phyloP scores from a whole-genome alignment of 2,888 invertebrate species.

The Drosophila mimetica region DNA sequence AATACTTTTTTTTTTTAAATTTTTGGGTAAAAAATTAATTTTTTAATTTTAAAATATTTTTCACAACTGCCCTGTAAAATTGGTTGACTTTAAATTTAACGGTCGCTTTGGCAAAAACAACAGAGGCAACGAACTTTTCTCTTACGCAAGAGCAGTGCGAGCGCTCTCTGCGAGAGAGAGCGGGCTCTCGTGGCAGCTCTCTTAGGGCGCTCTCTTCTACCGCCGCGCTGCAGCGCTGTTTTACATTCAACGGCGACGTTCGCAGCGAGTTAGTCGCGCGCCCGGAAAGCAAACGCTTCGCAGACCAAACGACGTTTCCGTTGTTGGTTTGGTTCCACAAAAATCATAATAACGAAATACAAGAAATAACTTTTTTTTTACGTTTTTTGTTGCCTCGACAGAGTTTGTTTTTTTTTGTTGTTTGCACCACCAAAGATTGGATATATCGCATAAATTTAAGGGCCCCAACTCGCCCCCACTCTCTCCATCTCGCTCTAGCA shows the following conservation, averaged over 20 bases:
- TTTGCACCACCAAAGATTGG: conserved; percentile 22
- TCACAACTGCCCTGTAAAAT: background rate
- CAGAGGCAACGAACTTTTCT: conserved; percentile 7
- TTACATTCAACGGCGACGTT: background rate
- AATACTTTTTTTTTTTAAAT: too few relatives aligned
- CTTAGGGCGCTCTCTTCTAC: background rate
- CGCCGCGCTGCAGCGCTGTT: conserved; percentile 1
- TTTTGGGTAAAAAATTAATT: too few relatives aligned
- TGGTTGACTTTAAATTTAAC: background rate
- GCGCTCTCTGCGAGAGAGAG: background rate
- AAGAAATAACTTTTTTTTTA: conserved; percentile 15
- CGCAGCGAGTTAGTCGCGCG: conserved; percentile 17
- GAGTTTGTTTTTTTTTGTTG: conserved; percentile 1
- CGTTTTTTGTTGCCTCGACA: conserved; percentile 13
- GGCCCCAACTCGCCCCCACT: conserved; percentile 14
- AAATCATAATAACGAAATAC: background rate
- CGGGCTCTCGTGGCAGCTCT: background rate
- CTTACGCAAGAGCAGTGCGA: background rate
- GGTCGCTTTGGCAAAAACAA: background rate
- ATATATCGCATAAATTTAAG: conserved; percentile 18
- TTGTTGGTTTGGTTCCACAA: conserved; percentile 12
- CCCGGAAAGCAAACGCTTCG: conserved; percentile 15
- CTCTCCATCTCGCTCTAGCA: conserved; percentile 3
- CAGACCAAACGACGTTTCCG: conserved; percentile 15
- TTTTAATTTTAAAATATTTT: background rate